Percentiles rank a stretch among this genome's conserved stretches.
These are phyloP conservation scores for Smittia sp. DNA, from an alignment of 2,888 invertebrate species.

Conservation along the genomic window DNA sequence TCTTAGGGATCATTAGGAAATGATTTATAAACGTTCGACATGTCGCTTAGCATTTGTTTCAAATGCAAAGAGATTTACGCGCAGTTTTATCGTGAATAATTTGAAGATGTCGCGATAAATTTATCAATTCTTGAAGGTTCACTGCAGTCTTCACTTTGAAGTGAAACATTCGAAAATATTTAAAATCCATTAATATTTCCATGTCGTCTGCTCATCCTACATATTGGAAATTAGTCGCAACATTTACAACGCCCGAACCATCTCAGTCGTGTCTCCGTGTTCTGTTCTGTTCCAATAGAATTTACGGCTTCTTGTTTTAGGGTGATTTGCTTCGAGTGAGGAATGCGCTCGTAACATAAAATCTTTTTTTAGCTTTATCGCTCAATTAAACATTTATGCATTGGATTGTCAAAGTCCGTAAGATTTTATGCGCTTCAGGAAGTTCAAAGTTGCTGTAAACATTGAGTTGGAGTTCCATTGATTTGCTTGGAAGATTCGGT, in stretches of 20 bases:
- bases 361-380: conserved; percentile 19
- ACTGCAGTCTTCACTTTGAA: neutral
- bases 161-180: conserved; percentile 25
- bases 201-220: conserved; percentile 23
- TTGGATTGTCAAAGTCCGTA: conserved; percentile 22
- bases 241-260: conserved; percentile 16
- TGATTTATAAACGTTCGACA: neutral
- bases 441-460: neutral
- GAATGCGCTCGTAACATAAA: neutral
- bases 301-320: neutral
- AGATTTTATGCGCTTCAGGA: conserved; percentile 13
- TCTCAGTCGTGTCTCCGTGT: conserved; percentile 25
- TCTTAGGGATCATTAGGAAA: neutral
- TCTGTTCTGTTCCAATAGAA: neutral
- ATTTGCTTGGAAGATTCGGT: too few relatives aligned
- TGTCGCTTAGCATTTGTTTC: neutral
- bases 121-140: neutral
- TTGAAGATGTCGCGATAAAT: too few relatives aligned
- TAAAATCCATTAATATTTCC: conserved; percentile 22
- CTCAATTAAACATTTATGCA: conserved; percentile 38
- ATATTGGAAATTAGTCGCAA: conserved; percentile 38
- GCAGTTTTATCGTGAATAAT: too few relatives aligned
- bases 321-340: neutral
- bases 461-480: too few relatives aligned
- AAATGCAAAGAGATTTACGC: neutral